Base-by-base conservation (phyloP, 2,113 vertebrate species). In the Strix aluco region DNA sequence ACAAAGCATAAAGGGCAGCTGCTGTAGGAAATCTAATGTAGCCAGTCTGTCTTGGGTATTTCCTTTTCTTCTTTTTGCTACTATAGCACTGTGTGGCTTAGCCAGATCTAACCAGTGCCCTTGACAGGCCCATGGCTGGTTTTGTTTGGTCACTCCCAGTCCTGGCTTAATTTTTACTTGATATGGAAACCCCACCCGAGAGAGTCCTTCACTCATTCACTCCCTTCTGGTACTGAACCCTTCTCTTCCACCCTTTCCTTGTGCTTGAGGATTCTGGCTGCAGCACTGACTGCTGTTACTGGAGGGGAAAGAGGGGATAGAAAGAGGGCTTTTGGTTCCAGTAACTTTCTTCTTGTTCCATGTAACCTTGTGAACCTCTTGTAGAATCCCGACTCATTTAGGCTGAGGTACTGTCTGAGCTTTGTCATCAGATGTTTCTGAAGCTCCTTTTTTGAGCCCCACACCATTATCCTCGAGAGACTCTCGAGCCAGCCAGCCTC, bases 121-220 rank as follows among this genome's bases (percentile, higher is more conserved):
- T 59, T 46, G 74, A 54, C 63, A 42, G 46, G 66, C 49, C 40
- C 8, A 9, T 14, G 26, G 5, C 38, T 69, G 79, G 66, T 74
- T 90, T 81, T 59, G 32, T 69, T 91, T 80, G 63, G 80, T 58
- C 77, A 73, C 91, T 94, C 93, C 86, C 82, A 73, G 75, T 29
- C 58, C 52, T 51, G 82, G 13, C 40, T 77, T 40, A 15, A 13
- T 55, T 79, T 54, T 82, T 9, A 2, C 17, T 47, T 3, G 46
- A 1, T 5, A 5, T 93, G 88, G 58, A 80, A 94, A 46, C 20
- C 83, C 63, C 22, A 46, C 78, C 67, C 8, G 79, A 19, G 74
- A 12, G n/a, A 46, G 15, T 19, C 66, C 32, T 32, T 29, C 27
- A 13, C 3, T 1, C 66, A n/a, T 32, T 29, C 27, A 10, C 3